Evolutionary conservation across 1,140 invertebrate genomes (phyloP).

Genomic region (Drosophila suzukii): DNA sequence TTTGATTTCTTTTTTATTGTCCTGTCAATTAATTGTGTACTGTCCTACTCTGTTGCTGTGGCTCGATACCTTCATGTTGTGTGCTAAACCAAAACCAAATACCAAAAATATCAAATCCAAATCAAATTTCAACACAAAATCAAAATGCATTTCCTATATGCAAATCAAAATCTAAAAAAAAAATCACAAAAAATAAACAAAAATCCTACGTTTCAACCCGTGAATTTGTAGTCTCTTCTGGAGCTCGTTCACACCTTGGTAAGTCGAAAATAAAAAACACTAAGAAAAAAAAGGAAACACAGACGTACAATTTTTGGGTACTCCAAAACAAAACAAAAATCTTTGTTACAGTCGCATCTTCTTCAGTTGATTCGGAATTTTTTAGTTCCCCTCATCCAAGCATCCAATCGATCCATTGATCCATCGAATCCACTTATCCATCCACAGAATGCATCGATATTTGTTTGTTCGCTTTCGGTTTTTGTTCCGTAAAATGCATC

Average conservation of each 20-base stretch:
- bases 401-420: constrained; percentile 16
- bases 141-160: constrained; percentile 64
- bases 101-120: constrained; percentile 51
- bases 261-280: constrained; percentile 86
- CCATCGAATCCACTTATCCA: constrained; percentile 27
- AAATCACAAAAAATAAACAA: constrained; percentile 48
- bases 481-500: constrained; percentile 24
- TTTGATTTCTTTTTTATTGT: constrained; percentile 84
- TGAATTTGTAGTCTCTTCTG: constrained; percentile 94
- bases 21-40: constrained; percentile 87
- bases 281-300: constrained; percentile 58
- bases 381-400: constrained; percentile 37
- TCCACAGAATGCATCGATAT: constrained; percentile 40
- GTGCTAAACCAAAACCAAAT: constrained; percentile 72
- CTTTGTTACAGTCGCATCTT: constrained; percentile 55
- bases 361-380: constrained; percentile 47
- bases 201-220: constrained; percentile 72
- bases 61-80: constrained; percentile 84
- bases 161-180: constrained; percentile 56
- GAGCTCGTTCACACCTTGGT: constrained; percentile 98
- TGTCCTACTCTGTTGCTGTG: constrained; percentile 87
- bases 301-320: constrained; percentile 49
- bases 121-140: constrained; percentile 66
- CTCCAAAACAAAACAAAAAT: constrained; percentile 39
- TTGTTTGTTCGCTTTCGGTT: constrained; percentile 35